phyloP scores from a whole-genome alignment of 2,797 vertebrate genomes.

The Schizothorax lantsangensis region DNA sequence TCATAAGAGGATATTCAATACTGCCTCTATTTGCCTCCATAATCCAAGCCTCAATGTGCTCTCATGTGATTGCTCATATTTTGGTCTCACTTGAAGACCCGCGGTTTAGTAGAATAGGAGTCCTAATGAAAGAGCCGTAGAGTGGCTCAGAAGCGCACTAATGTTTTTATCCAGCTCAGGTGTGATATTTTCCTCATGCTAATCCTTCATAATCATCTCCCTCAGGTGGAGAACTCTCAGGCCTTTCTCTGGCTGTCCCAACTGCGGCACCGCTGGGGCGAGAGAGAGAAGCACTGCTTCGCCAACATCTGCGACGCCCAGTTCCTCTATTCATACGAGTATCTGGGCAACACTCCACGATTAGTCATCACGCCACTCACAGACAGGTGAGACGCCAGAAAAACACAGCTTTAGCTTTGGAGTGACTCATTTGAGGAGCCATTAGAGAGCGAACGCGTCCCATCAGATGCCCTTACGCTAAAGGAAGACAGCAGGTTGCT shows the following conservation, averaged over 20 bases:
- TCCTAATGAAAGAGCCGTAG: conserved; percentile 44
- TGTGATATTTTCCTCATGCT: conserved; percentile 50
- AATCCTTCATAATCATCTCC: conserved; percentile 23
- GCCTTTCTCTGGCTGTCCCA: conserved; percentile 95
- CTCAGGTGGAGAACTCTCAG: conserved; percentile 91
- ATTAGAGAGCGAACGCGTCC: conserved; percentile 31
- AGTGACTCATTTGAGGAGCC: conserved; percentile 16
- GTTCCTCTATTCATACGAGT: conserved; percentile 95
- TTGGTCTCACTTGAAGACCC: conserved; percentile 33
- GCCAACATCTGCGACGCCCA: conserved; percentile 95
- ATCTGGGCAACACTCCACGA: conserved; percentile 94
- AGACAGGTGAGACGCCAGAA: conserved; percentile 82
- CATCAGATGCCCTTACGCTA: conserved; percentile 46
- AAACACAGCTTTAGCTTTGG: background rate
- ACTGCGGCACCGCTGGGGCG: conserved; percentile 91
- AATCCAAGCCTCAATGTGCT: conserved; percentile 24
- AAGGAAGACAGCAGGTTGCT: conserved; percentile 38
- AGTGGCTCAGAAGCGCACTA: conserved; percentile 46
- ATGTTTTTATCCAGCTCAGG: conserved; percentile 47
- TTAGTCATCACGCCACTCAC: conserved; percentile 97
- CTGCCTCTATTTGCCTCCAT: conserved; percentile 25
- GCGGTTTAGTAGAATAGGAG: conserved; percentile 40
- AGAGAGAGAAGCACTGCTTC: conserved; percentile 88
- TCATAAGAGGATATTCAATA: conserved; percentile 23
- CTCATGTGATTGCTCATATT: conserved; percentile 39